These are phyloP conservation scores for Paraplagusia blochii DNA, from an alignment of 2,113 vertebrate genomes.

Conservation along the genomic window DNA sequence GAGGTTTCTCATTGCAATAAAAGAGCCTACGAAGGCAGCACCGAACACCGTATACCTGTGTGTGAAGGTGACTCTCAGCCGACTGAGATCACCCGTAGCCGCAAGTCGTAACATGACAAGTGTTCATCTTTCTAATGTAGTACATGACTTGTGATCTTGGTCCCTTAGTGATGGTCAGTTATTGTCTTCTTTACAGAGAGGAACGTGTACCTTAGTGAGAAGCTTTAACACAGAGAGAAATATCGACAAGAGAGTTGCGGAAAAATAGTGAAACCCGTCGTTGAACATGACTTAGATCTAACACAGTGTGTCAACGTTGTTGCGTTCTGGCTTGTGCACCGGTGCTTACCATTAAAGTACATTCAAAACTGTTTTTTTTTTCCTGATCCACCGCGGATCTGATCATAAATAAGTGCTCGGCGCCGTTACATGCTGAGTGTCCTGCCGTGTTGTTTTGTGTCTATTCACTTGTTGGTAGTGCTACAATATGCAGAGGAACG, in stretches of 20 bases:
- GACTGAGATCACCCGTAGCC: constrained; percentile 40
- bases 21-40: constrained; percentile 75
- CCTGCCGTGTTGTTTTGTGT: constrained; percentile 38
- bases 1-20: constrained; percentile 78
- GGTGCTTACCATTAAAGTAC: constrained; percentile 72
- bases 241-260: constrained; percentile 19
- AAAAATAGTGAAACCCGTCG: constrained; percentile 23
- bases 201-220: constrained; percentile 35
- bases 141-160: constrained; percentile 62
- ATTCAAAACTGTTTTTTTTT: constrained; percentile 68
- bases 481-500: constrained; percentile 67
- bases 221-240: constrained; percentile 17
- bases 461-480: constrained; percentile 53
- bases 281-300: constrained; percentile 27
- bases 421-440: constrained; percentile 41
- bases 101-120: constrained; percentile 18
- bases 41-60: constrained; percentile 65
- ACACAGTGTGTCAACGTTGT: constrained; percentile 41
- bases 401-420: constrained; percentile 43
- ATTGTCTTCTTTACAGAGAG: constrained; percentile 44
- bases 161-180: constrained; percentile 64
- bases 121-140: constrained; percentile 22
- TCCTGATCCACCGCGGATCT: constrained; percentile 51
- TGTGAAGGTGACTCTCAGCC: constrained; percentile 35
- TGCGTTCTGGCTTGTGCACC: constrained; percentile 60